phyloP scores from a whole-genome alignment of 1,140 invertebrate species.

The Scaptomyza hsui region DNA sequence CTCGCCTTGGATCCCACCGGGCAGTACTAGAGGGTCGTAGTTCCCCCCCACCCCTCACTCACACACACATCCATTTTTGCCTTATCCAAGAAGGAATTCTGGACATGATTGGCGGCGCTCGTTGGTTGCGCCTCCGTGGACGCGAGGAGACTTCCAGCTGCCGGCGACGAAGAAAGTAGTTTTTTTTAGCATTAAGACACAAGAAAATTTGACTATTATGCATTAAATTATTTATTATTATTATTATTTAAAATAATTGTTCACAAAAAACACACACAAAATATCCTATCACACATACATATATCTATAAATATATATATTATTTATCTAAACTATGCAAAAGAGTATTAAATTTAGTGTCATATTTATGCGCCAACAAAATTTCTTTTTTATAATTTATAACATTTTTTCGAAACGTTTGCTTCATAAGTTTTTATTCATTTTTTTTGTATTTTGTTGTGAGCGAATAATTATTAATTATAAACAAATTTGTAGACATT shows the following conservation, averaged over 20 bases:
- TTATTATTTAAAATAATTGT: slow-evolving; percentile 59
- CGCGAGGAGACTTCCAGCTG: slow-evolving; percentile 84
- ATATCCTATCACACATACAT: slow-evolving; percentile 41
- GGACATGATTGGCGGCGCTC: slow-evolving; percentile 75
- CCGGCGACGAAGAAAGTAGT: slow-evolving; percentile 76
- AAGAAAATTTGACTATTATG: slow-evolving; percentile 70
- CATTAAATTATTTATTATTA: slow-evolving; percentile 53
- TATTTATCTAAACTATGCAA: slow-evolving; percentile 54
- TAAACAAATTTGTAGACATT: slow-evolving; percentile 55
- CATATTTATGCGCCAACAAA: slow-evolving; percentile 67
- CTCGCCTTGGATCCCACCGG: slow-evolving; percentile 74
- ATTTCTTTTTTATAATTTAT: slow-evolving; percentile 18
- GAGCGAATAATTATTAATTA: slow-evolving; percentile 28
- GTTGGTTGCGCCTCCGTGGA: slow-evolving; percentile 80
- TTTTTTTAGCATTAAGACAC: background rate
- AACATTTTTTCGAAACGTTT: slow-evolving; percentile 35
- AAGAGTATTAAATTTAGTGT: slow-evolving; percentile 84
- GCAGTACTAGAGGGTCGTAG: slow-evolving; percentile 60
- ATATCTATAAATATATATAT: slow-evolving; percentile 35
- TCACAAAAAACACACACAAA: slow-evolving; percentile 38
- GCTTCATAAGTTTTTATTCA: slow-evolving; percentile 25
- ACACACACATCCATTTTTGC: slow-evolving; percentile 62
- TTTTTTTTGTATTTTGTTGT: slow-evolving; percentile 37
- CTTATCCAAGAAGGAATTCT: slow-evolving; percentile 58
- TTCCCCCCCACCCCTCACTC: background rate